phyloP scores from a whole-genome alignment of 2,888 invertebrate genomes.

The Prosapia bicincta region DNA sequence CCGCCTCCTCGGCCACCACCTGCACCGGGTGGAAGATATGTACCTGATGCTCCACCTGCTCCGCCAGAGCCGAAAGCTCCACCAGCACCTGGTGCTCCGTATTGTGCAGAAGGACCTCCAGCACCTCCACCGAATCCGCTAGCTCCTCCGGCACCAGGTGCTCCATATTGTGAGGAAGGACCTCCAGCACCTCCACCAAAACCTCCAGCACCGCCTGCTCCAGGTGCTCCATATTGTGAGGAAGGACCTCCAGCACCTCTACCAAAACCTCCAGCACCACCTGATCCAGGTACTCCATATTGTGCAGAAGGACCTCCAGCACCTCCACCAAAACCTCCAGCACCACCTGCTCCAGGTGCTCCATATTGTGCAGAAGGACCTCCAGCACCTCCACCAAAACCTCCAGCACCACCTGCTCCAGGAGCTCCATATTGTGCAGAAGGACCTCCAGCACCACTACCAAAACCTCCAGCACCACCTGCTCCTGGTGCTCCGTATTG shows the following conservation, averaged over 20 bases:
- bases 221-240: not conserved
- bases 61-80: constrained; percentile 1
- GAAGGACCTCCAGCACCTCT: constrained; percentile 18
- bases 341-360: not conserved
- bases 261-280: not conserved
- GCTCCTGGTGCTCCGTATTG: constrained; percentile 9
- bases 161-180: not conserved
- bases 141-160: constrained; percentile 13
- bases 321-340: not conserved
- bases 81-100: constrained; percentile 12
- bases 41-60: constrained; percentile 9
- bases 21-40: not conserved
- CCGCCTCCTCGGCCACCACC: too few species aligned
- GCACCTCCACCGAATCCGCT: constrained; percentile 4
- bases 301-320: constrained; percentile 11
- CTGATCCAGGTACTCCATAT: constrained; percentile 4
- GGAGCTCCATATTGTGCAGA: constrained; percentile 5
- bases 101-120: constrained; percentile 1
- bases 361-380: not conserved
- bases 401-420: constrained; percentile 9
- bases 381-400: constrained; percentile 6
- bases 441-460: constrained; percentile 7
- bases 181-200: constrained; percentile 1
- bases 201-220: not conserved
- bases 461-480: constrained; percentile 2